Evolutionary conservation across 2,113 vertebrate species (phyloP), one percentile per base, ranked within the genome.

Genomic region (Brienomyrus longianalis): DNA sequence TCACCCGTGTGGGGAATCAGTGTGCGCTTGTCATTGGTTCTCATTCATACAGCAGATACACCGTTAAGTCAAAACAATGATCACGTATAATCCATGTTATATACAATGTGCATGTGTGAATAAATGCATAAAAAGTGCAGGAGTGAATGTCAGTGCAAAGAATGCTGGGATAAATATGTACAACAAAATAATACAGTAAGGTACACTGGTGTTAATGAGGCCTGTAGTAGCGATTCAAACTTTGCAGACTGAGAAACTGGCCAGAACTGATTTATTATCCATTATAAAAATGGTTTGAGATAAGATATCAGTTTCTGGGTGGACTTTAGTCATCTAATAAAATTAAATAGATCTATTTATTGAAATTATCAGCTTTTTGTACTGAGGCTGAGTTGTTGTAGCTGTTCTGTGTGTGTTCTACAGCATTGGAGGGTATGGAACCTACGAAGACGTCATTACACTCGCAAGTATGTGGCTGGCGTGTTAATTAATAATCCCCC

Each of bases 361-460:
- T 66, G 1, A 66, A 66, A 31, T 70, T 13, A 70, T 70, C 15
- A 80, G 17, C 31, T 77, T 15, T 35, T 77, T 77, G 31, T 77
- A 39, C 70, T 39, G 13, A 77, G 70, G 15, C 31, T 86, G 48
- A 5, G 47, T 35, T 45, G 17, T 43, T 52, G n/a, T 52, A 11
- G 3, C 39, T 52, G 27, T 86, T 15, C n/a, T 23, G 11, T 89
- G 39, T 89, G 39, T 50, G 17, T 50, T n/a, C 50, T 86, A 5
- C 89, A 97, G 96, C 90, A 96, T 97, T 23, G 96, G 96, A 50
- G 96, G 96, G 45, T 93, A 95, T 5, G 94, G 96, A 8, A 94
- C 95, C 27, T 95, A 95, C 90, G 89, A 95, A 87, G 94, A 96
- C 88, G 95, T 94, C 90, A 96, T 96, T 88, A 97, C 96, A 59